These are phyloP conservation scores for Aradus depressus DNA, from an alignment of 2,888 invertebrate genomes.

Conservation along the genomic window DNA sequence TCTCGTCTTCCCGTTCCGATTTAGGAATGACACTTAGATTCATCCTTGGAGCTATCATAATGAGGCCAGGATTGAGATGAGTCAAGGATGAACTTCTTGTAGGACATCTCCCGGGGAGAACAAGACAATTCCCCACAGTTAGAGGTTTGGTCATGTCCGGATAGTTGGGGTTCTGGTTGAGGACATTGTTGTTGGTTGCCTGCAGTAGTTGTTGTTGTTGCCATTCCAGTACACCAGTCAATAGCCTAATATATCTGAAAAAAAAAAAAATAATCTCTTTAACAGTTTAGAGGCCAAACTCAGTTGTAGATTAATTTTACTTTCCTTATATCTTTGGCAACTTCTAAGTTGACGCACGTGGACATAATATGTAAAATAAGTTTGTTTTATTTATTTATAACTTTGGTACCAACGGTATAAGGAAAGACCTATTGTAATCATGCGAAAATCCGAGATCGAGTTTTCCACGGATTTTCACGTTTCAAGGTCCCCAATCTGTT, in stretches of 20 bases:
- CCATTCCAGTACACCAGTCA: constrained; percentile 81
- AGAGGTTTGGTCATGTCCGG: constrained; percentile 18
- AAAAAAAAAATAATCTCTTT: constrained; percentile 11
- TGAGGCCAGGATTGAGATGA: constrained; percentile 9
- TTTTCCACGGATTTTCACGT: no score
- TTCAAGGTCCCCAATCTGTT: no score
- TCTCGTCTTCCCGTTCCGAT: constrained; percentile 9
- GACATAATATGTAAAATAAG: no score
- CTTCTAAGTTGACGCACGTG: no score
- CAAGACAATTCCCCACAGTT: constrained; percentile 4
- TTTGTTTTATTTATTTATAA: no score
- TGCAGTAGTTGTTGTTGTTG: constrained; percentile 47
- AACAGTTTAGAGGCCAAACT: not conserved
- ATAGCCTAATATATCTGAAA: constrained; percentile 69
- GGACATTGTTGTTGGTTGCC: constrained; percentile 41
- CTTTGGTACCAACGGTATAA: no score
- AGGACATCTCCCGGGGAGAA: not conserved
- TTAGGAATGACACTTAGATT: not conserved
- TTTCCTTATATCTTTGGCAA: not conserved
- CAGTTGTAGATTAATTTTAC: not conserved
- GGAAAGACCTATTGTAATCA: no score
- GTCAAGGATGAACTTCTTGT: not conserved
- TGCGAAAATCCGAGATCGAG: no score
- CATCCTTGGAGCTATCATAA: constrained; percentile 15
- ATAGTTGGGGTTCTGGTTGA: constrained; percentile 40